Percentiles rank a stretch among this genome's conserved stretches.
Evolutionary conservation across 1,140 invertebrate species (phyloP).

Genomic region (Hylaeus anthracinus): DNA sequence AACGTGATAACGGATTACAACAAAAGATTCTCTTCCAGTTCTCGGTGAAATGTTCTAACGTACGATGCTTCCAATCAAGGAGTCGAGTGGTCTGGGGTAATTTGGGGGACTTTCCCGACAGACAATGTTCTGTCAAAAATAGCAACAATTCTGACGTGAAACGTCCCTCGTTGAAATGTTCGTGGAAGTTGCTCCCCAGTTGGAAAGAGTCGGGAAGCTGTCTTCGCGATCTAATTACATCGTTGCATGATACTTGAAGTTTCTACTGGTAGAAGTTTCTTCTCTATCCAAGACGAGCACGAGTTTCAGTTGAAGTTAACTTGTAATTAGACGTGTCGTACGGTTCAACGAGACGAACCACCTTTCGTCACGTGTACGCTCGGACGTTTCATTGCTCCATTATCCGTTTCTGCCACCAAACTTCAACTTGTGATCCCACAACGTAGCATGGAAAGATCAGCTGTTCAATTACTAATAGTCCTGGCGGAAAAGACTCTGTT

Average conservation of each 20-base stretch:
- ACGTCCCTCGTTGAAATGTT: neutral
- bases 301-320: constrained; percentile 18
- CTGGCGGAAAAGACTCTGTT: too few relatives aligned
- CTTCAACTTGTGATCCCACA: too few relatives aligned
- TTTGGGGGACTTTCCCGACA: neutral
- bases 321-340: constrained; percentile 39
- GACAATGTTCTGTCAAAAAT: neutral
- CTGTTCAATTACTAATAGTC: too few relatives aligned
- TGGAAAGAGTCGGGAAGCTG: neutral
- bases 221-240: constrained; percentile 27
- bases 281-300: neutral
- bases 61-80: neutral
- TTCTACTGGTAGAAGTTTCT: constrained; percentile 29
- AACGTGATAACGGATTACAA: too few relatives aligned
- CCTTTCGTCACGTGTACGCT: neutral
- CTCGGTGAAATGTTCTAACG: too few relatives aligned
- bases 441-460: too few relatives aligned
- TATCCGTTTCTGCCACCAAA: neutral
- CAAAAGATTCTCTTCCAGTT: too few relatives aligned
- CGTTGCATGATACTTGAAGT: constrained; percentile 31
- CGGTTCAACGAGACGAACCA: constrained; percentile 4
- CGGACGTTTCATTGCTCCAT: neutral
- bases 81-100: neutral
- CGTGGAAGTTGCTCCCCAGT: neutral
- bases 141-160: neutral